phyloP scores from a whole-genome alignment of 2,113 vertebrate genomes.

The Polypterus bichir region DNA sequence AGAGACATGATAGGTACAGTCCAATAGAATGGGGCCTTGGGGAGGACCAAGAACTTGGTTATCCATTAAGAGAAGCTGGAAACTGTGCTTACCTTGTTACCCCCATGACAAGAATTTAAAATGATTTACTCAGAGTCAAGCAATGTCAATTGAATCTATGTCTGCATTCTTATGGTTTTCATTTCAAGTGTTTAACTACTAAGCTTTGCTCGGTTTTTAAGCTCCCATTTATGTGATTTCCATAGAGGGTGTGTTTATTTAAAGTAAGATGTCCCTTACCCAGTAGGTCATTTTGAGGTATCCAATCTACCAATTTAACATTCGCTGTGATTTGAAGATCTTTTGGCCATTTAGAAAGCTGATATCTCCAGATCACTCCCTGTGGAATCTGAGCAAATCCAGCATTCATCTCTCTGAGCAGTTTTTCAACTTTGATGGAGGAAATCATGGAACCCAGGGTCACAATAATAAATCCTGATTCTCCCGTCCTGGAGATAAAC shows the following conservation, averaged over 20 bases:
- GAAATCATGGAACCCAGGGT: constrained; percentile 36
- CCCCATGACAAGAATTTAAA: no score
- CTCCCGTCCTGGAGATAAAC: constrained; percentile 35
- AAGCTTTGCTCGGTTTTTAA: no score
- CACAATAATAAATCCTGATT: constrained; percentile 40
- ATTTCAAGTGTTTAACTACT: no score
- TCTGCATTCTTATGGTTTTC: no score
- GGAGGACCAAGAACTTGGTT: no score
- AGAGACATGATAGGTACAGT: no score
- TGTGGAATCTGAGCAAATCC: constrained; percentile 35
- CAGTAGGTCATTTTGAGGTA: constrained; percentile 34
- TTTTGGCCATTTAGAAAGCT: constrained; percentile 21
- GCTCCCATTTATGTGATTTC: no score
- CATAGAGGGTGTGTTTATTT: not conserved
- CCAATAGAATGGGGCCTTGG: no score
- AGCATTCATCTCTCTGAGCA: constrained; percentile 33
- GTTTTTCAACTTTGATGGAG: constrained; percentile 19
- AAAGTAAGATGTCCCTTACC: constrained; percentile 12
- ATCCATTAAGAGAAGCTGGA: no score
- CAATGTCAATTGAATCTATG: no score
- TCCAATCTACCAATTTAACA: constrained; percentile 27
- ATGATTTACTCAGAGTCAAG: no score
- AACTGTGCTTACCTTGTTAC: no score
- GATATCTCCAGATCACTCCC: constrained; percentile 38
- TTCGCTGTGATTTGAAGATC: constrained; percentile 29